These are phyloP conservation scores for Trichomalopsis sarcophagae DNA, from an alignment of 1,140 invertebrate genomes.

Conservation along the genomic window DNA sequence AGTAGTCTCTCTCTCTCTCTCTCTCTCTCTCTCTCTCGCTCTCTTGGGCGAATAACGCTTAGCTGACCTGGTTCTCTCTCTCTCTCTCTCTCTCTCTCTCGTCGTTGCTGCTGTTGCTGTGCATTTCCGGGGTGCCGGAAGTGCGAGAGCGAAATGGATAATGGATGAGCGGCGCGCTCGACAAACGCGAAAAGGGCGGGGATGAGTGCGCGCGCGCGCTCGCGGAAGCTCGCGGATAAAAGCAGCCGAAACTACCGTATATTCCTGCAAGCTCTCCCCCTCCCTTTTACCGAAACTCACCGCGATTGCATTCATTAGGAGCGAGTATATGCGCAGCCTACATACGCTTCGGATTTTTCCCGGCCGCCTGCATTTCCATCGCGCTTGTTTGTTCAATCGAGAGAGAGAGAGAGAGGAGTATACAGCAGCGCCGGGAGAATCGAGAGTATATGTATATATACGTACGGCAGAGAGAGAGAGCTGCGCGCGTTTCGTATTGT, in stretches of 20 bases:
- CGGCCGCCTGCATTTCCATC: not conserved
- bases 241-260: not conserved
- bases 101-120: not conserved
- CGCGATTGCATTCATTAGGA: not conserved
- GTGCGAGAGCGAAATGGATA: constrained; percentile 37
- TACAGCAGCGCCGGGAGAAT: not conserved
- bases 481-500: not conserved
- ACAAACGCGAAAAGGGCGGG: constrained; percentile 45
- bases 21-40: not conserved
- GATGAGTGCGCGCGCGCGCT: not conserved
- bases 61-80: not conserved
- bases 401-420: not conserved
- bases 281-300: not conserved
- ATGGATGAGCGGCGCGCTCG: constrained; percentile 21
- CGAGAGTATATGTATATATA: not conserved
- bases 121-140: constrained; percentile 13
- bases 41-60: constrained; percentile 9
- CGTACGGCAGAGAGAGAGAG: no score
- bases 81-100: no score
- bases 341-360: not conserved
- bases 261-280: not conserved
- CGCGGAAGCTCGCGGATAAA: not conserved
- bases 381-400: not conserved
- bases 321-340: not conserved
- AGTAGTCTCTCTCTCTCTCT: not conserved